Conservation (phyloP, 2,113 vertebrate species). For the Vidua chalybeata region DNA sequence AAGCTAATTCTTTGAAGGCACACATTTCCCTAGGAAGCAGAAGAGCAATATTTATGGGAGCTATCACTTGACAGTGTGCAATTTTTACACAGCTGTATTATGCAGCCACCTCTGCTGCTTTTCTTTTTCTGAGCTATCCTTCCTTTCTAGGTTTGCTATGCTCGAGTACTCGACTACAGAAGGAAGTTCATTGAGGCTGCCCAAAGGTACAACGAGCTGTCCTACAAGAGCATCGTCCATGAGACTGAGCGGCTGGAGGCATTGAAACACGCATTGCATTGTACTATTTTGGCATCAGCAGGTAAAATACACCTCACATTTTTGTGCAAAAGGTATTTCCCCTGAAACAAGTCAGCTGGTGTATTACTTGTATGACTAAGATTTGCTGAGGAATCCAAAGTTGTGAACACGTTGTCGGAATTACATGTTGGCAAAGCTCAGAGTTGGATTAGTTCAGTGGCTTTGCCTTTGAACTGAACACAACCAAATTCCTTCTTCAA, state of each 20-base stretch:
- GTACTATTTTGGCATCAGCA: conserved; percentile 97
- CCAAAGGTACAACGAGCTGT: conserved; percentile 96
- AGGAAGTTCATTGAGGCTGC: conserved; percentile 99
- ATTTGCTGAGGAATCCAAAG: not conserved
- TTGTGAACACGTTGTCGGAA: rapidly evolving
- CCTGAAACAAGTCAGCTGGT: not conserved
- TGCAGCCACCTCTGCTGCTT: not conserved
- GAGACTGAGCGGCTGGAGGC: conserved; percentile 95
- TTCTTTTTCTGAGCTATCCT: not conserved
- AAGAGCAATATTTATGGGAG: not conserved
- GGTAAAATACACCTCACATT: conserved; percentile 70
- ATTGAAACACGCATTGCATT: conserved; percentile 95
- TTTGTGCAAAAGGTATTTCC: not conserved
- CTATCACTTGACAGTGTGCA: not conserved
- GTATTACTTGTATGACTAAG: not conserved
- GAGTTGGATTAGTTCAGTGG: not conserved
- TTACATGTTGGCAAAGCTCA: not conserved
- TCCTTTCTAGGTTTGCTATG: conserved; percentile 89
- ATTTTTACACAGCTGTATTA: not conserved
- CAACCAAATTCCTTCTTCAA: not conserved
- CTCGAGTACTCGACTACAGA: conserved; percentile 95
- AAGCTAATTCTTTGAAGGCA: not conserved
- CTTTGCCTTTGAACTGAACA: not conserved
- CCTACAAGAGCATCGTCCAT: conserved; percentile 97
- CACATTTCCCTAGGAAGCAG: not conserved